phyloP scores from a whole-genome alignment of 2,797 vertebrate species.

The Tapirus indicus region DNA sequence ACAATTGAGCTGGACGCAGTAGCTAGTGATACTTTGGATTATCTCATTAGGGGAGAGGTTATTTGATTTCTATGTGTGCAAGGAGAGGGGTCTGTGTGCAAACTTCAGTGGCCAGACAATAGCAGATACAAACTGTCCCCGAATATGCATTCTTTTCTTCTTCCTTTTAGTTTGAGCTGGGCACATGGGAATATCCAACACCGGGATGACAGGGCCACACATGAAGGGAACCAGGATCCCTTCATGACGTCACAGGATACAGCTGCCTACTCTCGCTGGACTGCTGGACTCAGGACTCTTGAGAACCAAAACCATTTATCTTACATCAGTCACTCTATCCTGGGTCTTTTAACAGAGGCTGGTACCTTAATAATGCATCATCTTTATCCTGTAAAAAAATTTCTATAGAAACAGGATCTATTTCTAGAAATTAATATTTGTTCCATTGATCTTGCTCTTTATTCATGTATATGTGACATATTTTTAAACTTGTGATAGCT shows the following conservation, averaged over 20 bases:
- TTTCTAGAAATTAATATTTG: neutral
- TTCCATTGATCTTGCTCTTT: neutral
- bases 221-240: neutral
- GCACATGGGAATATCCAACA: too few species aligned
- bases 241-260: too few species aligned
- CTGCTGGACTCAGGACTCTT: too few species aligned
- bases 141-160: neutral
- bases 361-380: neutral
- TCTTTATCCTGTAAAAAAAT: neutral
- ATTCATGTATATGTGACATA: neutral
- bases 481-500: neutral
- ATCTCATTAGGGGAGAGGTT: neutral
- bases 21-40: too few species aligned
- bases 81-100: neutral
- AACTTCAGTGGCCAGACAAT: neutral
- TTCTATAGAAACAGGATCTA: neutral
- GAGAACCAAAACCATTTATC: neutral
- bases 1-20: neutral
- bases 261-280: neutral
- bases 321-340: fast-evolving
- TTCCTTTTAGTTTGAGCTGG: neutral
- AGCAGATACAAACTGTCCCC: neutral
- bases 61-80: neutral
- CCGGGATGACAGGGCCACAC: neutral
- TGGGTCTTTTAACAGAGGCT: neutral